Evolutionary conservation across 2,113 vertebrate genomes (phyloP), one percentile per base, ranked within the genome.

Genomic region (Siphamia tubifer): DNA sequence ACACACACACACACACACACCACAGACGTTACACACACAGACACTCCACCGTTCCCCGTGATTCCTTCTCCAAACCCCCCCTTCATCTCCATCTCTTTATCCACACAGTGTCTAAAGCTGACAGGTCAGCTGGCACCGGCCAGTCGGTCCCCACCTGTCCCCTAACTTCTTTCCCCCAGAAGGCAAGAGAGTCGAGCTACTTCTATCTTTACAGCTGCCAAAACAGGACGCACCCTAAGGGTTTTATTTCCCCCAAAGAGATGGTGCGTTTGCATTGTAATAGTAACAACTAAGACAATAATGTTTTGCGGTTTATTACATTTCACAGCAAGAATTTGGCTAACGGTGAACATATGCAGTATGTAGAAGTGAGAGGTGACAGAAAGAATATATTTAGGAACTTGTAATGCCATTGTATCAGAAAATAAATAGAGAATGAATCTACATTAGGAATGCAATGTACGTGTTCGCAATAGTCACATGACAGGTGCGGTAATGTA

Each of bases 81-180:
- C 54, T 27, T 44, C 67, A 43, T 61, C 39, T 71, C 61, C 63
- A 16, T 62, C 56, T 49, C 79, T 69, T 82, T 79, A 67, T 79
- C 76, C 70, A 60, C 68, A 70, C 58, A 45, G 72, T 86, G 74
- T 83, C 77, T 64, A 65, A 79, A 85, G 84, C 83, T 92, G 92
- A 92, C 92, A 92, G 88, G 91, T 92, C 87, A 87, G 84, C 82
- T 90, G 89, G 86, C 83, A 77, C 35, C 65, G 79, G 65, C 74
- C 83, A 82, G 65, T 81, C 81, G 65, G 74, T 83, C 82, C 86
- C 87, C 90, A 87, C 89, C 90, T 91, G 88, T 89, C 86, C 84
- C 83, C 82, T 71, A 52, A 73, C 85, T 82, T 82, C 65, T 75
- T 75, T 57, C 51, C 79, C 85, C 79, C 82, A 90, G 78, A 74